Conservation (phyloP, 2,113 vertebrate genomes). For the Petromus typicus region DNA sequence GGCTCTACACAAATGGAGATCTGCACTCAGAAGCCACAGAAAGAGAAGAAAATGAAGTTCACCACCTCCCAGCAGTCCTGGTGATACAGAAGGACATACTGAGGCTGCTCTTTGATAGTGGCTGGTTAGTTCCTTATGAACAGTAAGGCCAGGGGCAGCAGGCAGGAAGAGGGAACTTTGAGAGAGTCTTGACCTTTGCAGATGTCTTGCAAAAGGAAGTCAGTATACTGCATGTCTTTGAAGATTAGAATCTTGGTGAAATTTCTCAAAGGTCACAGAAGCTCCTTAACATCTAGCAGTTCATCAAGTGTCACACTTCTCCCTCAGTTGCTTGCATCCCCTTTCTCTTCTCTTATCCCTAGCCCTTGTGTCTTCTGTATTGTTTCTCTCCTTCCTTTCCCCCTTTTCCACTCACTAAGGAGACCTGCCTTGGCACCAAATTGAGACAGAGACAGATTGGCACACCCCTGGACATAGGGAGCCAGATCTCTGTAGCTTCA, state of each 20-base stretch:
- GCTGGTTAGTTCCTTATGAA: slow-evolving; percentile 66
- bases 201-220: slow-evolving; percentile 74
- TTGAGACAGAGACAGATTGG: neutral
- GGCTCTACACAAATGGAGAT: slow-evolving; percentile 80
- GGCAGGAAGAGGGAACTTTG: slow-evolving; percentile 62
- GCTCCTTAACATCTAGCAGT: slow-evolving; percentile 26
- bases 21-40: slow-evolving; percentile 77
- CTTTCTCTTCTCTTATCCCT: neutral
- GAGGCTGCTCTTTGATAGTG: slow-evolving; percentile 67
- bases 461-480: neutral
- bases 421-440: neutral
- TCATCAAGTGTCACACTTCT: neutral
- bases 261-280: slow-evolving; percentile 61
- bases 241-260: slow-evolving; percentile 69
- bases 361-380: neutral
- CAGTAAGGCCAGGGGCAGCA: slow-evolving; percentile 79
- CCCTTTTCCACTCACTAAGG: neutral
- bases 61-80: slow-evolving; percentile 77
- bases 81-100: slow-evolving; percentile 63
- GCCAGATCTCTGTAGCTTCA: neutral
- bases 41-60: slow-evolving; percentile 82
- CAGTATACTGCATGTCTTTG: slow-evolving; percentile 54
- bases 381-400: neutral
- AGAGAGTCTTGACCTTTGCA: slow-evolving; percentile 72
- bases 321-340: neutral